These are phyloP conservation scores for Drosophila pachea DNA, from an alignment of 1,140 invertebrate genomes.

Conservation along the genomic window DNA sequence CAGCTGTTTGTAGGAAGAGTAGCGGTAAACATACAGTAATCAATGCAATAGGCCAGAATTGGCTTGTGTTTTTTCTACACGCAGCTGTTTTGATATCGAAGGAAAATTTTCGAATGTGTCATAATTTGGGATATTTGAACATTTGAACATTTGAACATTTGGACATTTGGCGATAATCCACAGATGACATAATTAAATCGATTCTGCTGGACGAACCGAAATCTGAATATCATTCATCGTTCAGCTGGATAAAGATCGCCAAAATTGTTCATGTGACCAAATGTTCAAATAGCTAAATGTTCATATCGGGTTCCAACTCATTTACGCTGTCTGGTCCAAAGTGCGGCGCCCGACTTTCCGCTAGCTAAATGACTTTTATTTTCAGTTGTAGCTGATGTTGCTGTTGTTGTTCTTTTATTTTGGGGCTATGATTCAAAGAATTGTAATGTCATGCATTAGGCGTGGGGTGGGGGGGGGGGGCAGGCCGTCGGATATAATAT, in stretches of 20 bases:
- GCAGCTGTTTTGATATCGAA: conserved; percentile 16
- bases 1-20: conserved; percentile 9
- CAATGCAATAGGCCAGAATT: not conserved
- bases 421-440: conserved; percentile 10
- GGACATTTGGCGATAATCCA: not conserved
- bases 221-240: conserved; percentile 10
- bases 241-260: too few relatives aligned
- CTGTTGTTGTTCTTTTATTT: too few relatives aligned
- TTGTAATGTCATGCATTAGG: conserved; percentile 15
- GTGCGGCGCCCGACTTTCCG: conserved; percentile 19
- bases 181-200: not conserved
- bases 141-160: not conserved
- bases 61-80: not conserved
- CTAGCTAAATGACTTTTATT: conserved; percentile 22
- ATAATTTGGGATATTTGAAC: not conserved
- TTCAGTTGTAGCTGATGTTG: not conserved
- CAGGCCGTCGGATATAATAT: conserved; percentile 16
- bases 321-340: conserved; percentile 24
- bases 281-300: not conserved
- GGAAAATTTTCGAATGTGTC: not conserved
- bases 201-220: not conserved
- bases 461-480: too few relatives aligned
- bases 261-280: not conserved
- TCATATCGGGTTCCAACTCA: conserved; percentile 33
- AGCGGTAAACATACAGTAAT: not conserved